Evolutionary conservation across 2,888 invertebrate species (phyloP).

Genomic region (Euplagia quadripunctaria): DNA sequence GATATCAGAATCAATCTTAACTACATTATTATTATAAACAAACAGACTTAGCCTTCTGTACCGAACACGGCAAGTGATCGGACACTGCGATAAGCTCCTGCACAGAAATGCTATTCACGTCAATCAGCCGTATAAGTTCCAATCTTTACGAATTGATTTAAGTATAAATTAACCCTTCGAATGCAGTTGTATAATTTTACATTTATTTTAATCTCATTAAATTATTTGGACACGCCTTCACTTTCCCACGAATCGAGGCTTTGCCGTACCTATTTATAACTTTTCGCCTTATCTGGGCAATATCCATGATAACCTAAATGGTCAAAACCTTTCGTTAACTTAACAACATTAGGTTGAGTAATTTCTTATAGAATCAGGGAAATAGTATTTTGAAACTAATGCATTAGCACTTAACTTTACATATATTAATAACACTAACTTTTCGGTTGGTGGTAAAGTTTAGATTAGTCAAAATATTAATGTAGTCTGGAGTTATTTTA

Average conservation of each 20-base stretch:
- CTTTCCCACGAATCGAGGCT: conserved; percentile 25
- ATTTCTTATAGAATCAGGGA: not conserved
- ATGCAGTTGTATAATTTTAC: conserved; percentile 43
- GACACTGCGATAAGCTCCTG: conserved; percentile 43
- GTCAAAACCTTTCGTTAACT: conserved; percentile 19
- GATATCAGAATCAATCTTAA: conserved; percentile 39
- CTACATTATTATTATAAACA: conserved; percentile 51
- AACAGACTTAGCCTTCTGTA: conserved; percentile 39
- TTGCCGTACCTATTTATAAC: conserved; percentile 4
- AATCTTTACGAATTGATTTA: conserved; percentile 44
- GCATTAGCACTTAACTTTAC: not conserved
- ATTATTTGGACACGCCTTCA: conserved; percentile 25
- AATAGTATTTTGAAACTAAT: not conserved
- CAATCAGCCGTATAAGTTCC: conserved; percentile 50
- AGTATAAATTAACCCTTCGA: conserved; percentile 48
- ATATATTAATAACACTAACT: not conserved
- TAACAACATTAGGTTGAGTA: not conserved
- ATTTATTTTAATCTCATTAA: conserved; percentile 36
- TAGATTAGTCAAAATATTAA: not conserved
- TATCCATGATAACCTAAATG: conserved; percentile 26
- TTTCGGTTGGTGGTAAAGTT: not conserved
- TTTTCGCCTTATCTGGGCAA: conserved; percentile 29
- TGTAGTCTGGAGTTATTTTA: too few relatives aligned
- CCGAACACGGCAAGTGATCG: conserved; percentile 40
- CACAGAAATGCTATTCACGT: conserved; percentile 47